phyloP scores from a whole-genome alignment of 2,113 vertebrate species.

The Cheilinus undulatus region DNA sequence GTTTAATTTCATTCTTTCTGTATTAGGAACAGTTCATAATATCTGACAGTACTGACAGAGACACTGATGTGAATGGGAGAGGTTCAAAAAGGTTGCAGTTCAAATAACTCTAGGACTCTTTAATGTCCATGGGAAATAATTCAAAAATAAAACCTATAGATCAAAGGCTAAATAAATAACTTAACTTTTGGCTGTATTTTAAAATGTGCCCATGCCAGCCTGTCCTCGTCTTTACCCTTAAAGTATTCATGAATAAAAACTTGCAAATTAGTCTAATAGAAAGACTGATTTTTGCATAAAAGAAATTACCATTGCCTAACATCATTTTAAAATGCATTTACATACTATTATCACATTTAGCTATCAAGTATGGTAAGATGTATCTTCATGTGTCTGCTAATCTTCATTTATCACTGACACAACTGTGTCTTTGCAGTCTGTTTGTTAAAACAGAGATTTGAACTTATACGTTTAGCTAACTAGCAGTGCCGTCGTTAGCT shows the following conservation, averaged over 20 bases:
- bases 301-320: not conserved
- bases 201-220: not conserved
- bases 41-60: too few species aligned
- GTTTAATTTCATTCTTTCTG: not conserved
- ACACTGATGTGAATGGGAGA: too few species aligned
- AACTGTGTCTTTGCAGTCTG: too few species aligned
- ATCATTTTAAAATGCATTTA: not conserved
- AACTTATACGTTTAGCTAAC: too few species aligned
- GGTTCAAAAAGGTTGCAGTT: too few species aligned
- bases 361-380: not conserved
- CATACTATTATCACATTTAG: not conserved
- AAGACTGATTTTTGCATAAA: not conserved
- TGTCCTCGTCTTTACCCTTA: not conserved
- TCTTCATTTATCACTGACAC: too few species aligned
- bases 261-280: not conserved
- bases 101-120: too few species aligned
- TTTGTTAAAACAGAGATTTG: too few species aligned
- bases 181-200: not conserved
- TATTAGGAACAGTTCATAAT: not conserved
- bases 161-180: not conserved
- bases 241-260: not conserved
- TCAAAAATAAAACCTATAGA: not conserved
- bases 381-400: not conserved
- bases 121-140: too few species aligned
- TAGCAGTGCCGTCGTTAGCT: too few species aligned